Base-by-base conservation (phyloP, 2,113 vertebrate genomes). In the Deroptyus accipitrinus region DNA sequence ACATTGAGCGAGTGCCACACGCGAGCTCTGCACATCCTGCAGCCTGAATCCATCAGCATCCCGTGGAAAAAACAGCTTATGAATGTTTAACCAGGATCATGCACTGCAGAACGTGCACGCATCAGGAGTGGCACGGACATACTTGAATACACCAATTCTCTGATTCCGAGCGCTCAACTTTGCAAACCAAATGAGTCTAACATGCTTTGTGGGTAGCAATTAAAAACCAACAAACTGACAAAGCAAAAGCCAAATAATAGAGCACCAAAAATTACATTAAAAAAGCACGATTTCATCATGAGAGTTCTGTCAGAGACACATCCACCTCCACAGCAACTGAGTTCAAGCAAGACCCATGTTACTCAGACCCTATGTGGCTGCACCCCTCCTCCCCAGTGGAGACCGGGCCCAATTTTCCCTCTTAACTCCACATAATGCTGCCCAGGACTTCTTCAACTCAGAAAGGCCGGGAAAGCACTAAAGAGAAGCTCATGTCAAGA, bases 71-170 rank as follows among this genome's bases (percentile, higher is more conserved):
- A 83, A 17, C 3, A 46, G 54, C 63, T 17, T 14, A 37, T 33
- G 73, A 83, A 57, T 1, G 13, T 17, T 5, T 7, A 61, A 30
- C 30, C 17, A 1, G 24, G 17, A 49, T 14, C 9, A 1, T 2
- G 33, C 1, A 0, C 18, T n/a, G 66, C 37, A 3, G 1, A 76
- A n/a, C 0, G 0, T 3, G n/a, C 7, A 7, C 0, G 2, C 41
- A 57, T 48, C n/a, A 19, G 7, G 6, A 55, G 22, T 0, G 17
- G 25, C 37, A n/a, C 67, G 35, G 37, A 39, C 2, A 0, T 17
- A 59, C 54, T 13, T 19, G 33, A 76, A 57, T 7, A 35, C 41
- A 41, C 19, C 28, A 90, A 35, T 54, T 13, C 52, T 49, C 41
- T n/a, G n/a, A 55, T 86, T 86, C 52, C 0, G 0, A 79, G 39